phyloP scores from a whole-genome alignment of 1,140 invertebrate genomes.

The Pogonus chalceus region DNA sequence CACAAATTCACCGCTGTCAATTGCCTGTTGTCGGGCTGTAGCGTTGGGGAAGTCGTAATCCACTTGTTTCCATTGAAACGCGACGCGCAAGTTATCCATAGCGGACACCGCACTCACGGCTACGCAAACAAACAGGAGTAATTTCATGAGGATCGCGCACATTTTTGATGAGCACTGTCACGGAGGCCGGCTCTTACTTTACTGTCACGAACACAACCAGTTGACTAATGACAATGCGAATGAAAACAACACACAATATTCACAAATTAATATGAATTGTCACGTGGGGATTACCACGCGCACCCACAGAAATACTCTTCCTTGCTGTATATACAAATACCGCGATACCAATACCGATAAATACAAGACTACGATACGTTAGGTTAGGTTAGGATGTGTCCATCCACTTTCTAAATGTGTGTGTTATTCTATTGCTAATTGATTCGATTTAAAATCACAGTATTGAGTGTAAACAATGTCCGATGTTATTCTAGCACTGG shows the following conservation, averaged over 20 bases:
- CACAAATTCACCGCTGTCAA: slow-evolving; percentile 44
- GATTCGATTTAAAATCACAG: not conserved
- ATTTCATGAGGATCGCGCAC: not conserved
- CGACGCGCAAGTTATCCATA: slow-evolving; percentile 54
- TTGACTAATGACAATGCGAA: not conserved
- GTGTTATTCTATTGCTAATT: too few relatives aligned
- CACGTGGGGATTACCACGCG: not conserved
- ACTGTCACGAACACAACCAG: not conserved
- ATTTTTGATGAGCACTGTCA: not conserved
- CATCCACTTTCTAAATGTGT: too few relatives aligned
- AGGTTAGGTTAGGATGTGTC: too few relatives aligned
- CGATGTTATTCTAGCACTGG: not conserved
- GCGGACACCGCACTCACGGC: not conserved
- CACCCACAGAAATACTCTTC: not conserved
- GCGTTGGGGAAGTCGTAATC: slow-evolving; percentile 52
- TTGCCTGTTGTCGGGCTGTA: slow-evolving; percentile 42
- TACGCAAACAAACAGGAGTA: not conserved
- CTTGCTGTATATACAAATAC: not conserved
- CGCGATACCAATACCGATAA: not conserved
- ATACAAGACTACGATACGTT: too few relatives aligned
- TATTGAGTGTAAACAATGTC: not conserved
- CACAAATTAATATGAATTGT: too few relatives aligned
- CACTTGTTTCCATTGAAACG: slow-evolving; percentile 60
- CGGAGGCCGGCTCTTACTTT: not conserved
- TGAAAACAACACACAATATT: too few relatives aligned